Evolutionary conservation across 1,140 invertebrate species (phyloP).

Genomic region (Telenomus remus): DNA sequence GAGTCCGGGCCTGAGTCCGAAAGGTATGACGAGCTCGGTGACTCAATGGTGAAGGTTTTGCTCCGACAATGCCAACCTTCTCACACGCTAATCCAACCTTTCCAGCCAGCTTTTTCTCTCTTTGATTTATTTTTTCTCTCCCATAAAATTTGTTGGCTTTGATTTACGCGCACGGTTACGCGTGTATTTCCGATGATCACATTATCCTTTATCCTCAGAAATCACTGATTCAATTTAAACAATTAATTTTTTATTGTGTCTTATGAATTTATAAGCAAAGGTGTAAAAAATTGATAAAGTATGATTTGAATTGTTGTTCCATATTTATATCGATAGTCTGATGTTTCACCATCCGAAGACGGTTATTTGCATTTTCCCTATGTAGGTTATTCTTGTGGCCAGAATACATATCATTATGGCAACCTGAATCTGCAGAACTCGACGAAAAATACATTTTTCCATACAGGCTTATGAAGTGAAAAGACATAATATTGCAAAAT

Average conservation of each 20-base stretch:
- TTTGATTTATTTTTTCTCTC: conserved; percentile 10
- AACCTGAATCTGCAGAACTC: conserved; percentile 26
- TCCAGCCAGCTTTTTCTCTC: conserved; percentile 27
- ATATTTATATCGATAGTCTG: neutral
- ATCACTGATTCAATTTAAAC: conserved; percentile 8
- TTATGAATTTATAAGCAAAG: too few species aligned
- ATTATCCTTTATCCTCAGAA: conserved; percentile 26
- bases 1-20: conserved; percentile 70
- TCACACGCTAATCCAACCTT: conserved; percentile 19
- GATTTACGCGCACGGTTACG: conserved; percentile 39
- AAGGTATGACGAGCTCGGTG: conserved; percentile 72
- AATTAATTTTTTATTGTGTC: too few species aligned
- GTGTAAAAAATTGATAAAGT: neutral
- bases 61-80: conserved; percentile 36
- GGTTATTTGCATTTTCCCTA: conserved; percentile 33
- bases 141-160: conserved; percentile 4
- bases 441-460: conserved; percentile 17
- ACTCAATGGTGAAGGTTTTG: conserved; percentile 72
- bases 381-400: conserved; percentile 38
- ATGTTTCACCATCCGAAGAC: conserved; percentile 9
- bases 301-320: neutral
- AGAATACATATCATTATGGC: conserved; percentile 50
- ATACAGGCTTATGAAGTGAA: neutral
- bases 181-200: conserved; percentile 40
- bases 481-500: neutral